Percentiles rank a stretch among this genome's conserved stretches.
Conservation (phyloP, 2,113 vertebrate species). For the Prinia subflava region DNA sequence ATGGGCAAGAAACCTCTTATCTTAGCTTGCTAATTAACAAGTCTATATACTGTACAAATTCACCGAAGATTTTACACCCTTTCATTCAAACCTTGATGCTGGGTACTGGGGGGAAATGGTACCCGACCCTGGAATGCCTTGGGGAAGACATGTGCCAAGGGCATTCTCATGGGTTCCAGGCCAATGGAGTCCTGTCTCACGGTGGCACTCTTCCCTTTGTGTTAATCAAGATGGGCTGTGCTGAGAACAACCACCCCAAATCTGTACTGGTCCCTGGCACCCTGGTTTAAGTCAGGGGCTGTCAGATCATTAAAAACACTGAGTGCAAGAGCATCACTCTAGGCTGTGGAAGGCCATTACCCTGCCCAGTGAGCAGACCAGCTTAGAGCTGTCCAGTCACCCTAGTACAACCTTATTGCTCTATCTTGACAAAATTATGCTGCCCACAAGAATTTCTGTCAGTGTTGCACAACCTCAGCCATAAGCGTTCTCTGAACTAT, state of each 20-base stretch:
- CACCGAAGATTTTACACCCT: too few species aligned
- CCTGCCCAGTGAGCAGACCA: neutral
- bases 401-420: neutral
- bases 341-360: neutral
- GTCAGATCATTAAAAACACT: neutral
- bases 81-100: neutral
- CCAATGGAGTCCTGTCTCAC: neutral
- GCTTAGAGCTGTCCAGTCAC: rapidly evolving
- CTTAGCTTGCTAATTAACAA: neutral
- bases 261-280: neutral
- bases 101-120: neutral
- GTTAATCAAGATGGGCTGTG: neutral
- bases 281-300: neutral
- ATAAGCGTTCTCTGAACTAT: neutral
- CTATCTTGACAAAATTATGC: neutral
- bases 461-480: neutral
- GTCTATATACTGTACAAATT: too few species aligned
- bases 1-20: too few species aligned
- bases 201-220: neutral
- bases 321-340: neutral
- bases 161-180: neutral
- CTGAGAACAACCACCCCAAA: neutral
- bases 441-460: neutral
- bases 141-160: neutral
- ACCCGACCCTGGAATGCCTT: neutral